A percentile compares a stretch with the other conserved stretches of the same genome.
Evolutionary conservation across 2,797 vertebrate genomes (phyloP).

Genomic region (Meda fulgida): DNA sequence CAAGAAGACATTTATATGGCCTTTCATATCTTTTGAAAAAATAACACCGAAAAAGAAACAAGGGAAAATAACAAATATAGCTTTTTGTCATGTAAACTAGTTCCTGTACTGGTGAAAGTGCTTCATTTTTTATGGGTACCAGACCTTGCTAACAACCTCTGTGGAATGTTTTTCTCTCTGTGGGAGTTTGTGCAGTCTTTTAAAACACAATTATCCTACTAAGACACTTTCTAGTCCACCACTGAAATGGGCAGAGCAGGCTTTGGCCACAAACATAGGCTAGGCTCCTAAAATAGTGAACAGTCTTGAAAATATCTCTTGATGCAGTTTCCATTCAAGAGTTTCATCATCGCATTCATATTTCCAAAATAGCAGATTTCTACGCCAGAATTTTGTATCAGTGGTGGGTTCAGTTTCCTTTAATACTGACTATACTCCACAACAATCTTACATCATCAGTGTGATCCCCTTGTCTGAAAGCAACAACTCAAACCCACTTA

Average conservation of each 20-base stretch:
- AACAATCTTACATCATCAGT: constrained; percentile 44
- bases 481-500: constrained; percentile 50
- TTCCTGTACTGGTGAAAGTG: constrained; percentile 73
- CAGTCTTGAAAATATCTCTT: constrained; percentile 42
- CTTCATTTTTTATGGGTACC: constrained; percentile 67
- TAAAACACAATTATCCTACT: constrained; percentile 34
- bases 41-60: constrained; percentile 37
- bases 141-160: constrained; percentile 54
- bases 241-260: constrained; percentile 44
- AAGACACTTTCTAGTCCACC: constrained; percentile 46
- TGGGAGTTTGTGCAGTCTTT: constrained; percentile 44
- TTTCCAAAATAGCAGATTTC: constrained; percentile 53
- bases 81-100: constrained; percentile 64
- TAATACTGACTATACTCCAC: constrained; percentile 45
- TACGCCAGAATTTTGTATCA: constrained; percentile 29
- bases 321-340: constrained; percentile 41
- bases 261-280: constrained; percentile 47
- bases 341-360: constrained; percentile 40
- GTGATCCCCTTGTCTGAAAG: constrained; percentile 37
- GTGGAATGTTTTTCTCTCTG: constrained; percentile 71
- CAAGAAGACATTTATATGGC: constrained; percentile 64
- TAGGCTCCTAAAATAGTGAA: constrained; percentile 27
- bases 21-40: constrained; percentile 59
- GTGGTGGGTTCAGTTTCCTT: constrained; percentile 35
- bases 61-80: constrained; percentile 53